Evolutionary conservation across 1,140 invertebrate species (phyloP), one percentile per base, ranked within the genome.

Genomic region (Panonychus citri): DNA sequence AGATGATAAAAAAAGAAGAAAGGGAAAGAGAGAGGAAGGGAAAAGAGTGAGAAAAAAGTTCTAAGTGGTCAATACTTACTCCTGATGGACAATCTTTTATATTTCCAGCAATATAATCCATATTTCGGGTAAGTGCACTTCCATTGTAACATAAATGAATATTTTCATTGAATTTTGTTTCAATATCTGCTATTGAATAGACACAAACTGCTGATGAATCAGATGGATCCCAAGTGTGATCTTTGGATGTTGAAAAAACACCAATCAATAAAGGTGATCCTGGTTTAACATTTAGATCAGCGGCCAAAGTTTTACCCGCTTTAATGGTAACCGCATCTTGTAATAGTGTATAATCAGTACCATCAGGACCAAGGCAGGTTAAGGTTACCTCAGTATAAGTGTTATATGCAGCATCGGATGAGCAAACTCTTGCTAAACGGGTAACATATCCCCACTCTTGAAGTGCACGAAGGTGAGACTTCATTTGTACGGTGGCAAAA

Each of bases 71-170:
- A 8, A 46, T 25, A 72, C 76, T 76, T 68, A 78, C 76, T 30
- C 85, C 83, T 43, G 80, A 81, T 5, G 85, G 85, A 73, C 87
- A 93, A 66, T 86, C 69, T 86, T 83, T 61, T 82, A 77, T 63
- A 88, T 86, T 62, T 4, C 88, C 88, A 56, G 86, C 90, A 64
- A 93, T 82, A 67, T 91, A 90, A 21, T 82, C 84, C 78, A 93
- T 85, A 65, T 89, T 89, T 48, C 88, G 74, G 65, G 86, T 83
- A 61, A 83, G 84, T 55, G 81, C 81, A 62, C 82, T 89, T 25
- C 86, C 87, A 70, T 93, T 88, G 67, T 95, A 94, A 71, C 90
- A 97, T 79, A 88, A 84, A 67, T 91, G 85, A 63, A 94, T 91
- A 70, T 94, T 95, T 69, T 90, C 82, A 64, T 86, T 87, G 69